phyloP scores from a whole-genome alignment of 1,140 invertebrate genomes.

The Drosophila ohnishii region DNA sequence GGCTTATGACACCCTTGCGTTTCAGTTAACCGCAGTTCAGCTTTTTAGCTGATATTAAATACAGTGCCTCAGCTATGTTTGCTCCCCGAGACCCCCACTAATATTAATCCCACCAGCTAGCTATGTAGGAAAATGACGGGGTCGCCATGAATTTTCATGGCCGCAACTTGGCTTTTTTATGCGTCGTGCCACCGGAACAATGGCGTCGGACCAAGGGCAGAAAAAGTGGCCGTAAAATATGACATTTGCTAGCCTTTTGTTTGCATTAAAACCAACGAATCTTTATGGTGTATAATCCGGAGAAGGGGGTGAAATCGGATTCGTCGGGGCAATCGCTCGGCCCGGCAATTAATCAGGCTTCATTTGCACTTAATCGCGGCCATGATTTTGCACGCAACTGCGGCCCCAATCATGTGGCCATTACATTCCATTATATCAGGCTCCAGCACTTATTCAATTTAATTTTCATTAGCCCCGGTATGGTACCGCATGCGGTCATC shows the following conservation, averaged over 20 bases:
- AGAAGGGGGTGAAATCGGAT: not conserved
- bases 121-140: conserved; percentile 60
- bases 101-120: conserved; percentile 24
- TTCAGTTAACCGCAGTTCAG: not conserved
- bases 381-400: conserved; percentile 71
- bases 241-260: conserved; percentile 69
- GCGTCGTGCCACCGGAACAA: conserved; percentile 57
- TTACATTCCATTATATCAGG: conserved; percentile 35
- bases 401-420: conserved; percentile 24
- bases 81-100: conserved; percentile 5
- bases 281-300: conserved; percentile 10
- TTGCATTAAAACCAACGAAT: conserved; percentile 53
- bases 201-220: conserved; percentile 25
- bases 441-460: conserved; percentile 57
- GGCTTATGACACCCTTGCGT: not conserved
- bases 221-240: conserved; percentile 57
- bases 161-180: conserved; percentile 48
- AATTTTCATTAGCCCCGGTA: conserved; percentile 59
- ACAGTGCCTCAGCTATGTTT: not conserved
- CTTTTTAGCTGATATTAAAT: conserved; percentile 11
- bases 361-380: conserved; percentile 74
- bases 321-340: conserved; percentile 22
- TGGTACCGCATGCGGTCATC: conserved; percentile 30
- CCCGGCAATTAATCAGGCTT: conserved; percentile 74
- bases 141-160: conserved; percentile 69